A percentile compares a stretch with the other conserved stretches of the same genome.
Conservation (phyloP, 2,888 invertebrate genomes). For the Marasmarcha lunaedactyla region DNA sequence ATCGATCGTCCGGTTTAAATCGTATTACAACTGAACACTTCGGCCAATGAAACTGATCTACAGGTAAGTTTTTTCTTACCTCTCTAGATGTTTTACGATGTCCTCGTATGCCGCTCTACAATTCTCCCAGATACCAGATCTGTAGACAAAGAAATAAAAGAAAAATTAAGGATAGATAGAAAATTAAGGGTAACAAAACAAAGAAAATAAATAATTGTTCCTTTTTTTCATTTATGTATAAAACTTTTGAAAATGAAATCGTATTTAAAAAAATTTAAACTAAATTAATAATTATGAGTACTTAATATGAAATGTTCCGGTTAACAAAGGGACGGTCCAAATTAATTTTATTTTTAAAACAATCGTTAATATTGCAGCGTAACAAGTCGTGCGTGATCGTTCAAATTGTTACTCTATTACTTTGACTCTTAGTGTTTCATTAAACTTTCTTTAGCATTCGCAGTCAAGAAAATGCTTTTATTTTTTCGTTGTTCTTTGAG, state of each 20-base stretch:
- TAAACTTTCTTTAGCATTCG: slow-evolving; percentile 45
- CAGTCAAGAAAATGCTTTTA: slow-evolving; percentile 18
- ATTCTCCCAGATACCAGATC: slow-evolving; percentile 94
- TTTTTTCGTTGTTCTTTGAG: slow-evolving; percentile 2
- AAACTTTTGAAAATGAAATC: slow-evolving; percentile 42
- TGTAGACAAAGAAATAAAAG: slow-evolving; percentile 68
- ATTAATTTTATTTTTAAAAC: slow-evolving; percentile 70
- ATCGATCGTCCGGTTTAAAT: slow-evolving; percentile 8
- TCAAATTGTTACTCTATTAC: slow-evolving; percentile 66
- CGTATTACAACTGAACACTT: too few relatives aligned
- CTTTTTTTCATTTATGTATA: slow-evolving; percentile 16
- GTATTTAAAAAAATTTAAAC: slow-evolving; percentile 59
- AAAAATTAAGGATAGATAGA: slow-evolving; percentile 34
- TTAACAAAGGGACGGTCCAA: slow-evolving; percentile 57
- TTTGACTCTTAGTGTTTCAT: slow-evolving; percentile 62
- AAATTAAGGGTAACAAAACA: slow-evolving; percentile 30
- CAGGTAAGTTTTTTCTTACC: slow-evolving; percentile 71
- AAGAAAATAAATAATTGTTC: slow-evolving; percentile 28
- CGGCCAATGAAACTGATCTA: too few relatives aligned
- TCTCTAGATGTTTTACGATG: slow-evolving; percentile 94
- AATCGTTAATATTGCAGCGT: slow-evolving; percentile 61
- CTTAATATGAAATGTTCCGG: slow-evolving; percentile 70
- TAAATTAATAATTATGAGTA: slow-evolving; percentile 67
- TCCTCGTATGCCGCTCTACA: slow-evolving; percentile 95
- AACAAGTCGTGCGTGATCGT: slow-evolving; percentile 62